Percentiles rank a stretch among this genome's conserved stretches.
Conservation (phyloP, 2,797 vertebrate genomes). For the Lepilemur ruficaudatus region DNA sequence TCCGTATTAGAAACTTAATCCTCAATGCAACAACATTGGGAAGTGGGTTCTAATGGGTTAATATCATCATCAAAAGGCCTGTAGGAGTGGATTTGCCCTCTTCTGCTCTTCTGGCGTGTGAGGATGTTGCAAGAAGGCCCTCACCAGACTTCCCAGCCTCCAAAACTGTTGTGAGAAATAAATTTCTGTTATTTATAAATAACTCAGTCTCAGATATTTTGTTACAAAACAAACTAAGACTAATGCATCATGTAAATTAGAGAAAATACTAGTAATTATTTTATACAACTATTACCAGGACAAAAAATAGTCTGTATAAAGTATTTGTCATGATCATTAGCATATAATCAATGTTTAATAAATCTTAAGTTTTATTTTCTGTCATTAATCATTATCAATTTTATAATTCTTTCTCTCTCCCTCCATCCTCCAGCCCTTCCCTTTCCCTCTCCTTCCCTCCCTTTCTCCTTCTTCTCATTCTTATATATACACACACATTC, state of each 20-base stretch:
- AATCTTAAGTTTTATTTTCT: neutral
- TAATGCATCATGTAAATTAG: neutral
- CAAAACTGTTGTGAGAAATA: neutral
- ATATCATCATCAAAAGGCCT: neutral
- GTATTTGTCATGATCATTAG: neutral
- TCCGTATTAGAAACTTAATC: neutral
- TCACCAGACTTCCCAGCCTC: no score
- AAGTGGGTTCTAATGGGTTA: neutral
- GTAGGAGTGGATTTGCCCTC: neutral
- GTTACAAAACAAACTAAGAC: neutral
- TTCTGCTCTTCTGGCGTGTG: neutral
- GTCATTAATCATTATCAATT: neutral
- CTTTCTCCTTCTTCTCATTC: neutral
- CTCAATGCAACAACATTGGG: neutral
- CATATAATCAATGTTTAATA: neutral
- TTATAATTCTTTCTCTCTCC: neutral
- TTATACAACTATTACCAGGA: neutral
- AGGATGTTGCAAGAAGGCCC: neutral
- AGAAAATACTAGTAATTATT: neutral
- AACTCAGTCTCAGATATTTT: neutral
- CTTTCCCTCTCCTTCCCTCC: neutral
- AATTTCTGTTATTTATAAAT: neutral
- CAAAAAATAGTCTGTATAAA: neutral
- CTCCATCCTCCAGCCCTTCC: fast-evolving
- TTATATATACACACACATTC: neutral